phyloP scores from a whole-genome alignment of 1,140 invertebrate genomes.

The Notospermus geniculatus region DNA sequence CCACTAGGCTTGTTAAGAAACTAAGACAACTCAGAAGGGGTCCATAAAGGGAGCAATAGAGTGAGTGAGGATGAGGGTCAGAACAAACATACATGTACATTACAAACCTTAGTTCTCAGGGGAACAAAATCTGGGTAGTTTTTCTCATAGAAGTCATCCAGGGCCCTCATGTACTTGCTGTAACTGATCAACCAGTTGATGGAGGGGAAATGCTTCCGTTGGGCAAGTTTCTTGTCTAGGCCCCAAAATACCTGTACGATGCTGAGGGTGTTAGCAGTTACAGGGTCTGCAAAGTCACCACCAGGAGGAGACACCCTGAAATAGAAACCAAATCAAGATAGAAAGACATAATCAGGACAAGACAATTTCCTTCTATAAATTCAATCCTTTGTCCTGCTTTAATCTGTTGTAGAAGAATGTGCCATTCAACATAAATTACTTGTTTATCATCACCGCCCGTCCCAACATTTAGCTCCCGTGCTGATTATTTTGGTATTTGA shows the following conservation, averaged over 20 bases:
- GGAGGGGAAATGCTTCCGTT: conserved; percentile 99
- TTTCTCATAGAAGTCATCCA: conserved; percentile 99
- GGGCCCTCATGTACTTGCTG: conserved; percentile 96
- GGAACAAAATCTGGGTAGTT: conserved; percentile 99
- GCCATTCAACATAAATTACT: too few relatives aligned
- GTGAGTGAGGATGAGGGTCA: neutral
- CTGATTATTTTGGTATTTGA: too few relatives aligned
- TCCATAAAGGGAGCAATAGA: conserved; percentile 4
- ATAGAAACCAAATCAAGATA: conserved; percentile 12
- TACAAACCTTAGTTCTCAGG: conserved; percentile 60
- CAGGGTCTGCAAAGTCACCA: conserved; percentile 99
- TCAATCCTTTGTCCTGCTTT: too few relatives aligned
- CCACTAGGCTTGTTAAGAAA: too few relatives aligned
- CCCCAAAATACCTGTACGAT: conserved; percentile 99
- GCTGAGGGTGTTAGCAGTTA: conserved; percentile 97
- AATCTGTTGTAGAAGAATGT: too few relatives aligned
- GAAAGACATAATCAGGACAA: neutral
- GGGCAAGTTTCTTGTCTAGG: conserved; percentile 98
- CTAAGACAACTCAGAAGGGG: too few relatives aligned
- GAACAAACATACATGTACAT: neutral
- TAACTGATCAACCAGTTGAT: conserved; percentile 99
- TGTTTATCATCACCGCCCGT: too few relatives aligned
- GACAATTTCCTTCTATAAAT: neutral
- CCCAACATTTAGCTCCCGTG: too few relatives aligned
- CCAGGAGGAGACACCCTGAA: conserved; percentile 92